Conservation (phyloP, 1,140 invertebrate genomes). For the Drosophila sucinea region DNA sequence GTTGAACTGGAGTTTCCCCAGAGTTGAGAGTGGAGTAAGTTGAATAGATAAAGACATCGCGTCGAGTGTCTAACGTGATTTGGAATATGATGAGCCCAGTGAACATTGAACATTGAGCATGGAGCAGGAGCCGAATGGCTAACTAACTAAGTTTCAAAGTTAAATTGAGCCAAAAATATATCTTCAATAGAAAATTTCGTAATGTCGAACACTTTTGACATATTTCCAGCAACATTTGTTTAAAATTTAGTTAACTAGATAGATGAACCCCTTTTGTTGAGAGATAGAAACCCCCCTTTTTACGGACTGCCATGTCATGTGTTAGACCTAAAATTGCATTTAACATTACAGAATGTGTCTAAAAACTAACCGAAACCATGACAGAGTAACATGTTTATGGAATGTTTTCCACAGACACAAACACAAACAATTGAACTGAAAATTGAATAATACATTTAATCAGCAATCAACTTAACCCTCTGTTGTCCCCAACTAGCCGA, state of each 20-base stretch:
- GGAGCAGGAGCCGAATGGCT: conserved; percentile 2
- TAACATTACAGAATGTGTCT: no score
- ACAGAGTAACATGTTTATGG: not conserved
- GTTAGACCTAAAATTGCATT: no score
- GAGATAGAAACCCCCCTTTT: no score
- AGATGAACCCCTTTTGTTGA: no score
- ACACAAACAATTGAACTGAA: not conserved
- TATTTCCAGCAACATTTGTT: no score
- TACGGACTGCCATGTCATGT: no score
- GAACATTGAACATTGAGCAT: conserved; percentile 34
- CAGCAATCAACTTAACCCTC: not conserved
- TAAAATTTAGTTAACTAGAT: no score
- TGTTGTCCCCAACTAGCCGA: not conserved
- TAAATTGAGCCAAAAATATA: not conserved
- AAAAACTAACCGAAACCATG: no score
- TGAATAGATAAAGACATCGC: conserved; percentile 36
- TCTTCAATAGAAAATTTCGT: no score
- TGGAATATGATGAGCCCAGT: conserved; percentile 11
- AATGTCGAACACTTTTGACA: no score
- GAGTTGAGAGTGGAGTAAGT: conserved; percentile 18
- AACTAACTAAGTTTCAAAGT: conserved; percentile 20
- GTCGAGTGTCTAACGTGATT: conserved; percentile 41
- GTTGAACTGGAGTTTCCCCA: conserved; percentile 34
- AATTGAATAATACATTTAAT: conserved; percentile 11
- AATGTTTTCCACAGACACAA: not conserved